phyloP scores from a whole-genome alignment of 1,140 invertebrate species.

The Subanguina moxae region DNA sequence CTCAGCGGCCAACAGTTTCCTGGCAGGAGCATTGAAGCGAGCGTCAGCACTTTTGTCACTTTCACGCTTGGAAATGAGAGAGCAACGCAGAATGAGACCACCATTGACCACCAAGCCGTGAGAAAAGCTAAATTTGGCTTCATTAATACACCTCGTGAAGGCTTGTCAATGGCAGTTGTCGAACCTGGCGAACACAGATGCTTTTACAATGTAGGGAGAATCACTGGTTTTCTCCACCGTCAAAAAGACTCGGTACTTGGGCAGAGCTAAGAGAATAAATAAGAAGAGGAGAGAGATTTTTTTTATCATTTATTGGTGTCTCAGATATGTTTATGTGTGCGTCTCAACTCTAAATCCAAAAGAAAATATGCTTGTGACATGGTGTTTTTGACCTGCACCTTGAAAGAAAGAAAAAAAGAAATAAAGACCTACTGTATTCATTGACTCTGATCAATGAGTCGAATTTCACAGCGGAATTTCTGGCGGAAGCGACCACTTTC shows the following conservation, averaged over 20 bases:
- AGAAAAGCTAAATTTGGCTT: background rate
- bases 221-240: background rate
- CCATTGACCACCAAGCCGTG: background rate
- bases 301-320: too few relatives aligned
- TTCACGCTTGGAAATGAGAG: background rate
- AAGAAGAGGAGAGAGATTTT: too few relatives aligned
- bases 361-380: background rate
- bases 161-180: background rate
- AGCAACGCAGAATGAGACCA: background rate
- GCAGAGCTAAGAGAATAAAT: constrained; percentile 4
- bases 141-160: background rate
- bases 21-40: background rate
- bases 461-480: constrained; percentile 4
- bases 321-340: too few relatives aligned
- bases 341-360: too few relatives aligned
- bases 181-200: constrained; percentile 9
- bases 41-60: background rate
- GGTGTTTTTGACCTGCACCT: too few relatives aligned
- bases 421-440: constrained; percentile 3
- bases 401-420: background rate
- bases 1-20: background rate
- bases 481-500: constrained; percentile 2
- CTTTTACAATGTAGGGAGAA: constrained; percentile 5
- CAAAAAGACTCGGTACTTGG: constrained; percentile 7
- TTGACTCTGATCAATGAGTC: background rate